Base-by-base conservation (phyloP, 2,797 vertebrate genomes). In the Acanthis flammea region DNA sequence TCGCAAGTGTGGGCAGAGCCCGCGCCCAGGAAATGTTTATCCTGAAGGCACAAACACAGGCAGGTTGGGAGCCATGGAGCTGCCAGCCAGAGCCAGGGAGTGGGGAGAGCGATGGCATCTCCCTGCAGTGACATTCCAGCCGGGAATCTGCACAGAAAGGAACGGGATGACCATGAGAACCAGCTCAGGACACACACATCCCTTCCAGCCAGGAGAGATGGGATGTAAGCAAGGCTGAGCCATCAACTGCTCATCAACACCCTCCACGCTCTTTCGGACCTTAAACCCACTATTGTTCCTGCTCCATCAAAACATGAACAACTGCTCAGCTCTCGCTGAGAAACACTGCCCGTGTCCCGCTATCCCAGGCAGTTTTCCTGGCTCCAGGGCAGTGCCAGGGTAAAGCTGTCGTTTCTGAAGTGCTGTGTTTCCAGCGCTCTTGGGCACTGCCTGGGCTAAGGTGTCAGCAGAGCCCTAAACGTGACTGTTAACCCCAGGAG, bases 291-390 rank as follows among this genome's bases (percentile, higher is more conserved):
- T 0, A 1, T 33, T 33, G 44, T 25, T 67, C 39, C 44, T 10
- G 21, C 54, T 78, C 54, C 35, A 48, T 11, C 70, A 37, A 37
- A 57, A 12, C 48, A 4, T 17, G 10, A 23, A 24, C 27, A 37
- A 10, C 3, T 35, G 53, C 54, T 72, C 68, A 25, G 0, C 23
- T 30, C 79, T 33, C 1, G 1, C 19, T 30, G 72, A 50, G 15
- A 31, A 70, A 25, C 0, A 11, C 30, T 54, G 10, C 31, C 37
- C 3, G 0, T 22, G 19, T 45, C 48, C 37, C 1, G 0, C 21
- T 25, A 1, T 78, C 53, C n/a, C 2, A 2, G 21, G 21, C 16
- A 8, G 16, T 41, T 62, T 65, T 81, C 78, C 76, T 5, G 41
- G 11, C 41, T 88, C 61, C 31, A 4, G 1, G 30, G 35, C 57